A percentile compares a stretch with the other conserved stretches of the same genome.
These are phyloP conservation scores for Dasysyrphus tricinctus DNA, from an alignment of 2,888 invertebrate species.

Conservation along the genomic window DNA sequence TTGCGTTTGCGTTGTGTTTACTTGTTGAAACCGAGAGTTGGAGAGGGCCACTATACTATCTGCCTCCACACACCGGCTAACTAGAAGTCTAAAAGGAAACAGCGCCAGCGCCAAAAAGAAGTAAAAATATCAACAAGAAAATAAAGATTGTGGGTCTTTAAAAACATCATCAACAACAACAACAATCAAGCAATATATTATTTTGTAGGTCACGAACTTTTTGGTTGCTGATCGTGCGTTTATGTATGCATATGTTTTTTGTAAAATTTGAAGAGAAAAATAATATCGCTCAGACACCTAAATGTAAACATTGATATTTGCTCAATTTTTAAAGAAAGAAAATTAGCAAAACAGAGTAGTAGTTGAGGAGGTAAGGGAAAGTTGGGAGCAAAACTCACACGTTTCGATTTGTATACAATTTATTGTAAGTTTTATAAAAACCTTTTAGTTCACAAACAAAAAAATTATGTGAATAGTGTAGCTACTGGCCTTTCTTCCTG, in stretches of 20 bases:
- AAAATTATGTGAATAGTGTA: too few relatives aligned
- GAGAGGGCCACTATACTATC: conserved; percentile 1
- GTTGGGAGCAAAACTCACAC: neutral
- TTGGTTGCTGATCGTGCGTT: conserved; percentile 13
- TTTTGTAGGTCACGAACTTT: conserved; percentile 72
- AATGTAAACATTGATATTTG: conserved; percentile 50
- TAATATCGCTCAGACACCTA: conserved; percentile 7
- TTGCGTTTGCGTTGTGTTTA: neutral
- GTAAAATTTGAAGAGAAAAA: conserved; percentile 7
- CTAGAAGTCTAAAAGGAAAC: neutral
- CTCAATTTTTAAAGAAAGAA: conserved; percentile 2
- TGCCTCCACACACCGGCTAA: conserved; percentile 23
- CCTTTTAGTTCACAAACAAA: too few relatives aligned
- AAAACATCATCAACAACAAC: conserved; percentile 44
- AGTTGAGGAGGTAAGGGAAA: neutral
- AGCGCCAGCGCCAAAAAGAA: conserved; percentile 43
- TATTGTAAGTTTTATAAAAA: too few relatives aligned
- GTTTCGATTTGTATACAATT: too few relatives aligned
- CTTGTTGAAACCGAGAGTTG: conserved; percentile 22
- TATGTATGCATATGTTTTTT: conserved; percentile 17
- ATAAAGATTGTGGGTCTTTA: conserved; percentile 19
- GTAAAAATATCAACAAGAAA: conserved; percentile 16
- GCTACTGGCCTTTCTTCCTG: too few relatives aligned
- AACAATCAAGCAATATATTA: conserved; percentile 19
- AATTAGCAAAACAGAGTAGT: conserved; percentile 27